Evolutionary conservation across 2,888 invertebrate genomes (phyloP).

Genomic region (Tetranychus truncatus): DNA sequence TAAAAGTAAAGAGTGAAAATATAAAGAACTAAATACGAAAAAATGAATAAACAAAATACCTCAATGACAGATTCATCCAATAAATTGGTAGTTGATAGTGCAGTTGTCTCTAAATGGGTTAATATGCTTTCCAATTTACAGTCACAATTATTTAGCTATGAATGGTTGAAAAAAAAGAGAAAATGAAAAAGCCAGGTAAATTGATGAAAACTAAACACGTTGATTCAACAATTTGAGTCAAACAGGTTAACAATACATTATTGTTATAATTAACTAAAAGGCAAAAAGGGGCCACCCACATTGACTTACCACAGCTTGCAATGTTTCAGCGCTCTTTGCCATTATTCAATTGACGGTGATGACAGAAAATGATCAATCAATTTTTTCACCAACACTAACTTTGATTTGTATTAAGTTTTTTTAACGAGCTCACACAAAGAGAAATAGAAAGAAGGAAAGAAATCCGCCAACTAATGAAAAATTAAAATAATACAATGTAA

Average conservation of each 20-base stretch:
- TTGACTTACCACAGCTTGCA: not conserved
- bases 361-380: slow-evolving; percentile 1
- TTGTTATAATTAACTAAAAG: not conserved
- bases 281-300: not conserved
- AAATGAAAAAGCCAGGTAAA: not conserved
- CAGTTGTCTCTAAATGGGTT: not conserved
- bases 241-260: not conserved
- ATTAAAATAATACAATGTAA: not conserved
- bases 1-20: not conserved
- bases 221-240: too few relatives aligned
- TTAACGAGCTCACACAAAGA: not conserved
- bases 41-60: not conserved
- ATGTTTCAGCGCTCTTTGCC: not conserved
- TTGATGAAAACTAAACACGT: too few relatives aligned
- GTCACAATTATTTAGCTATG: not conserved
- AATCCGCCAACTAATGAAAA: not conserved
- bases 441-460: not conserved
- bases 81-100: not conserved
- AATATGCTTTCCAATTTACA: not conserved
- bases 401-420: not conserved
- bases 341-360: not conserved
- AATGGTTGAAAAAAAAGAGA: not conserved
- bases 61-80: not conserved
- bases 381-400: not conserved
- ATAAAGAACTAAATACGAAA: not conserved